Base-by-base conservation (phyloP, 1,140 invertebrate genomes). In the Sycophaga agraensis region DNA sequence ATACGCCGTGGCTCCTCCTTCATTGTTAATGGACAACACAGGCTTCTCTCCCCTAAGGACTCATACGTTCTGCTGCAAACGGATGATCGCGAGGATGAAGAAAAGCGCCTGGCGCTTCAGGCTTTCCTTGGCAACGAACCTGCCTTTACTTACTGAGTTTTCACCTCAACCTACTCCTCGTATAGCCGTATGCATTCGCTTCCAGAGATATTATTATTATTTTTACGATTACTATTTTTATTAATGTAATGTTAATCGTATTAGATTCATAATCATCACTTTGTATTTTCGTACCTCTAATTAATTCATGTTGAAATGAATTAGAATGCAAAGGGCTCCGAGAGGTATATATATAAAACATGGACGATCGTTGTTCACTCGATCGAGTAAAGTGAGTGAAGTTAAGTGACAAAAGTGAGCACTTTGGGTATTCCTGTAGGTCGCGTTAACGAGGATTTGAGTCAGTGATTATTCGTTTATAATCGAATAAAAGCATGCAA, bases 1-100 rank as follows among this genome's bases (percentile, higher is more conserved):
- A 77, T 91, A 17, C 77, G 88, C 28, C 77, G 89, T n/a, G 86
- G 89, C 19, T 89, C 88, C 28, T 88, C 85, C 22, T 82, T 91
- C 40, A 82, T 90, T 53, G 77, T 87, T n/a, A 86, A 87, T 55
- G 85, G 87, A 9, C 88, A 89, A 45, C 87, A 89, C 60, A 84
- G 84, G 59, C 63, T 89, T 1, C 70, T 90, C 21, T 80, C 82
- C 12, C 71, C 82, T 4, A 83, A 85, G 19, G 88, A 90, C 16
- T 84, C 83, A 2, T 86, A 88, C 66, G 74, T 83, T 14, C 68
- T 87, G 35, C 69, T 88, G 1, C 55, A 64, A 12, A 82, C 78
- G 11, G 71, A 74, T 19, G 73, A 76, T 26, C 21, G 62, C 1
- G 68, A 72, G 0, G 73, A 77, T 31, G 48, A 58, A 59, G 24